These are phyloP conservation scores for Isaurus tuberculatus DNA, from an alignment of 92 coral and sea anemone genomes.

Conservation along the genomic window DNA sequence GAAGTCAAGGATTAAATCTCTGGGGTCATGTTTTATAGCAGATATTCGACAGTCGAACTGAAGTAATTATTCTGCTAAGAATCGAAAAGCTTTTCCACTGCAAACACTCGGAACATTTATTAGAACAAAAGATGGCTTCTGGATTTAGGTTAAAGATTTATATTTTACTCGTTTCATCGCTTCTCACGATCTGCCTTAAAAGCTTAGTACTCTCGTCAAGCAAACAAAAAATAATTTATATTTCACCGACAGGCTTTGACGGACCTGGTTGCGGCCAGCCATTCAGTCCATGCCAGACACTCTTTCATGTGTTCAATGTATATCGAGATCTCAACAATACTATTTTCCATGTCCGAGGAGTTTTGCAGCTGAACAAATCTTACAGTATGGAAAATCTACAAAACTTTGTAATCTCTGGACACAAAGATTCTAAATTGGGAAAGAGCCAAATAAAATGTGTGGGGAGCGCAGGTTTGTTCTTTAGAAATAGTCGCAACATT, in stretches of 20 bases:
- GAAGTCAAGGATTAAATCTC: too few species aligned
- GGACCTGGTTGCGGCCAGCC: slow-evolving; percentile 40
- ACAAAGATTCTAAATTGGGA: slow-evolving; percentile 5
- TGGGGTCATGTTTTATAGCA: background rate
- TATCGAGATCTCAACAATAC: slow-evolving; percentile 54
- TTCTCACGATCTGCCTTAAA: background rate
- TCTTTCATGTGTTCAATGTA: slow-evolving; percentile 54
- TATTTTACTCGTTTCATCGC: background rate
- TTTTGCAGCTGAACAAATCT: slow-evolving; percentile 48
- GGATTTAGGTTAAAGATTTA: background rate
- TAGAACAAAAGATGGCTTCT: background rate
- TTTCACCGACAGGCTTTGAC: slow-evolving; percentile 63
- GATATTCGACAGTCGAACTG: background rate
- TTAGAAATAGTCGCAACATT: slow-evolving; percentile 45
- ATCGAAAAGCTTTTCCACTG: background rate
- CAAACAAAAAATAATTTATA: slow-evolving; percentile 21
- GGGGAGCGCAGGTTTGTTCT: slow-evolving; percentile 47
- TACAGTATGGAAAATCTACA: slow-evolving; percentile 41
- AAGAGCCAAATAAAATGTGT: slow-evolving; percentile 57
- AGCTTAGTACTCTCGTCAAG: background rate
- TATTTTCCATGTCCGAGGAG: slow-evolving; percentile 44
- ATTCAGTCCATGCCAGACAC: slow-evolving; percentile 51
- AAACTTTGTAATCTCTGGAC: slow-evolving; percentile 63
- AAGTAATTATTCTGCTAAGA: background rate
- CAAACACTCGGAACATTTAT: background rate